Evolutionary conservation across 2,113 vertebrate species (phyloP).

Genomic region (Microcebus ravelobensis): DNA sequence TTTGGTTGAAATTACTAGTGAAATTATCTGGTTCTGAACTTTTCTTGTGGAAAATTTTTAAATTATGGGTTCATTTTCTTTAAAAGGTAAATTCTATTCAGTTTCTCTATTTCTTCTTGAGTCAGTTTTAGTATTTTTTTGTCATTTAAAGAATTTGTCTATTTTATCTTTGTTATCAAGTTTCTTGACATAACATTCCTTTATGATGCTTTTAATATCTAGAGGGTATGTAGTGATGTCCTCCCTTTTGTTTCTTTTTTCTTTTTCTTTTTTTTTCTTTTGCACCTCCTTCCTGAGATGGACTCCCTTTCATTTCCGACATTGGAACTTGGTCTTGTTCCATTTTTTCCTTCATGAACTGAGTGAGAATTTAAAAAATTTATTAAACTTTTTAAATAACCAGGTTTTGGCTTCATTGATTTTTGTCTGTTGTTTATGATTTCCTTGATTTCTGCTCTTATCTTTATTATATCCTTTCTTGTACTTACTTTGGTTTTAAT

Average conservation of each 20-base stretch:
- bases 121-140: background rate
- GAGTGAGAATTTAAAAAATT: background rate
- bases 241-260: background rate
- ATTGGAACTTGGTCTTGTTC: background rate
- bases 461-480: background rate
- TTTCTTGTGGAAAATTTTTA: background rate
- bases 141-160: background rate
- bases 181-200: background rate
- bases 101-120: background rate
- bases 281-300: no score
- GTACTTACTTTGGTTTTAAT: background rate
- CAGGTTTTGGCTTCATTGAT: background rate
- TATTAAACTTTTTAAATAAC: background rate
- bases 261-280: no score
- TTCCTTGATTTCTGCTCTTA: background rate
- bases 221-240: background rate
- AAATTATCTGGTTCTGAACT: background rate
- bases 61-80: background rate
- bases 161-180: background rate
- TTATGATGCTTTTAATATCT: background rate
- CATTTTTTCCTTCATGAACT: background rate
- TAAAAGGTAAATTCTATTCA: background rate
- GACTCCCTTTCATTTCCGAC: background rate
- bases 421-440: background rate
- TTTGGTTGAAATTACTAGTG: conserved; percentile 2